Evolutionary conservation across 2,888 invertebrate genomes (phyloP).

Genomic region (Pollenia griseotomentosa): DNA sequence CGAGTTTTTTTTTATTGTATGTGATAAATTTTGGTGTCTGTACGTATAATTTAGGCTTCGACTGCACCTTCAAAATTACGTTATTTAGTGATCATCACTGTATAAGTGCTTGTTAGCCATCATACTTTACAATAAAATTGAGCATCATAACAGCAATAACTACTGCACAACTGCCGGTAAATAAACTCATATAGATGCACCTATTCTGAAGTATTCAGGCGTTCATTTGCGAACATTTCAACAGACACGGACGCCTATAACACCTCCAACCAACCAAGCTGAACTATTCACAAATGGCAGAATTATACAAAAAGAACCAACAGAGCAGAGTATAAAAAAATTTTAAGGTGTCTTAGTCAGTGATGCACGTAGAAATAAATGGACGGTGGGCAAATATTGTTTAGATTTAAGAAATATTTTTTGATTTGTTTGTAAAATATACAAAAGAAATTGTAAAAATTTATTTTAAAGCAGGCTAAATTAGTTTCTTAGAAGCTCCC

Average conservation of each 20-base stretch:
- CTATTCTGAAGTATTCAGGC: constrained; percentile 15
- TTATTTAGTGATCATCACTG: constrained; percentile 36
- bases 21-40: background rate
- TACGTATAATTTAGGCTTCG: background rate
- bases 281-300: constrained; percentile 45
- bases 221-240: background rate
- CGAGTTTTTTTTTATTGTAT: too few species aligned
- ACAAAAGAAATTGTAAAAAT: too few species aligned
- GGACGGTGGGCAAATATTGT: constrained; percentile 41
- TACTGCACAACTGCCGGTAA: background rate
- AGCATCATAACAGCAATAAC: constrained; percentile 53
- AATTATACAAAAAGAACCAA: constrained; percentile 24
- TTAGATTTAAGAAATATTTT: too few species aligned
- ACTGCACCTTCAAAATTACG: constrained; percentile 15
- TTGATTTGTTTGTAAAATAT: too few species aligned
- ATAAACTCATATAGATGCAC: background rate
- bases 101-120: constrained; percentile 13
- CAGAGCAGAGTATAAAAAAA: background rate
- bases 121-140: constrained; percentile 39
- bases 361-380: constrained; percentile 59
- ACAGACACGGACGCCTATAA: constrained; percentile 5
- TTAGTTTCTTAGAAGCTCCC: too few species aligned
- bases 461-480: too few species aligned
- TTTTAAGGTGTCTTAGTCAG: constrained; percentile 31
- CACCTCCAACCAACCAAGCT: constrained; percentile 66